Evolutionary conservation across 2,113 vertebrate species (phyloP).

Genomic region (Lepus europaeus): DNA sequence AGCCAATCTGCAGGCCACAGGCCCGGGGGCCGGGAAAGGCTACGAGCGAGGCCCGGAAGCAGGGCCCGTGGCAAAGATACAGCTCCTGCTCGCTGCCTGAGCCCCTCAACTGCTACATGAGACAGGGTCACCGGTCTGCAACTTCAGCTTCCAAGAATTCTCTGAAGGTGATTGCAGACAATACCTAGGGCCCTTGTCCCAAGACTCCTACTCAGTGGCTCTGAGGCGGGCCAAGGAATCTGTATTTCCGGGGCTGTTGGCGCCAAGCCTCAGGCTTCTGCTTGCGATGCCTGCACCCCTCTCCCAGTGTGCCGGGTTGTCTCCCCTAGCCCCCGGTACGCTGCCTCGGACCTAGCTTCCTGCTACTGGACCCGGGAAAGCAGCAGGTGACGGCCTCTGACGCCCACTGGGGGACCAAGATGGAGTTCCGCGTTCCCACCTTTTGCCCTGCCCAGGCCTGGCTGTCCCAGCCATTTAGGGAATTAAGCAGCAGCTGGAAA

Average conservation of each 20-base stretch:
- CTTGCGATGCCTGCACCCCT: too few relatives aligned
- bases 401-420: too few relatives aligned
- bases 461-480: too few relatives aligned
- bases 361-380: too few relatives aligned
- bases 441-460: too few relatives aligned
- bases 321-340: too few relatives aligned
- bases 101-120: not conserved
- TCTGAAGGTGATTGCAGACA: not conserved
- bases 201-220: not conserved
- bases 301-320: too few relatives aligned
- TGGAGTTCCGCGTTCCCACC: too few relatives aligned
- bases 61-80: not conserved
- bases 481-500: too few relatives aligned
- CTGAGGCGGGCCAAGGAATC: not conserved
- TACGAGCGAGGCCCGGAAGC: not conserved
- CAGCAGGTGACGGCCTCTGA: too few relatives aligned
- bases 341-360: too few relatives aligned
- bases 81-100: not conserved
- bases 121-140: not conserved
- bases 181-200: not conserved
- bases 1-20: rapidly evolving
- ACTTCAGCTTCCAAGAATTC: not conserved
- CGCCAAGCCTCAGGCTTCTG: too few relatives aligned
- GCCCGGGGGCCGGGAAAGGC: rapidly evolving
- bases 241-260: not conserved